Evolutionary conservation across 2,113 vertebrate species (phyloP).

Genomic region (Cyanoramphus novaezelandiae): DNA sequence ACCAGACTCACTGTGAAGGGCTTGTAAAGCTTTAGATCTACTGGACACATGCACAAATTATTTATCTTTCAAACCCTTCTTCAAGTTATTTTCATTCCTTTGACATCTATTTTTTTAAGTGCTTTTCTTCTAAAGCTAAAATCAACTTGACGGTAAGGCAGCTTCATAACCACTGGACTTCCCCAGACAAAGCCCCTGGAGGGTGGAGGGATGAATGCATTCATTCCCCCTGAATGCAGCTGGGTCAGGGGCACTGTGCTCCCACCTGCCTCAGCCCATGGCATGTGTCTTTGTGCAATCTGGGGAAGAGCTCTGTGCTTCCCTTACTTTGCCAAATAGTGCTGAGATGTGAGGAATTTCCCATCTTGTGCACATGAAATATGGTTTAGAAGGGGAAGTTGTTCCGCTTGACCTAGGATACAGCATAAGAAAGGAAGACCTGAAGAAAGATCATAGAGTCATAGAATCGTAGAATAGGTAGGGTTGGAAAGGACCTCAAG

Average conservation of each 20-base stretch:
- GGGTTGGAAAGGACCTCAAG: no score
- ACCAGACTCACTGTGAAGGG: not conserved
- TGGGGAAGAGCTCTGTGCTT: not conserved
- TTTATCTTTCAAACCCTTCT: not conserved
- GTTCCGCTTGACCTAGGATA: not conserved
- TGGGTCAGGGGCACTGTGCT: not conserved
- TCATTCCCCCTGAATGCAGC: not conserved
- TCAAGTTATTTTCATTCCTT: not conserved
- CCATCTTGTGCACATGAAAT: not conserved
- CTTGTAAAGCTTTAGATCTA: not conserved
- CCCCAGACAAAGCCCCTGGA: not conserved
- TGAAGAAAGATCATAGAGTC: not conserved
- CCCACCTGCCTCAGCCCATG: not conserved
- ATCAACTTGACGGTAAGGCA: not conserved
- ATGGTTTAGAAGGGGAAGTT: not conserved
- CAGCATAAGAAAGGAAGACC: not conserved
- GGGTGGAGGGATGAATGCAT: not conserved
- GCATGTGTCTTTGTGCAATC: rapidly evolving
- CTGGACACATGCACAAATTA: not conserved
- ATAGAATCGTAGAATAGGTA: no score
- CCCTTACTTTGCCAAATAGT: not conserved
- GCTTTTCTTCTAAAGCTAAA: not conserved
- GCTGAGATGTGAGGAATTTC: not conserved
- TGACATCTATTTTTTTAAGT: not conserved
- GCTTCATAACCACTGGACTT: not conserved